A percentile compares a stretch with the other conserved stretches of the same genome.
These are phyloP conservation scores for Conus betulinus DNA, from an alignment of 1,140 invertebrate species.

Conservation along the genomic window DNA sequence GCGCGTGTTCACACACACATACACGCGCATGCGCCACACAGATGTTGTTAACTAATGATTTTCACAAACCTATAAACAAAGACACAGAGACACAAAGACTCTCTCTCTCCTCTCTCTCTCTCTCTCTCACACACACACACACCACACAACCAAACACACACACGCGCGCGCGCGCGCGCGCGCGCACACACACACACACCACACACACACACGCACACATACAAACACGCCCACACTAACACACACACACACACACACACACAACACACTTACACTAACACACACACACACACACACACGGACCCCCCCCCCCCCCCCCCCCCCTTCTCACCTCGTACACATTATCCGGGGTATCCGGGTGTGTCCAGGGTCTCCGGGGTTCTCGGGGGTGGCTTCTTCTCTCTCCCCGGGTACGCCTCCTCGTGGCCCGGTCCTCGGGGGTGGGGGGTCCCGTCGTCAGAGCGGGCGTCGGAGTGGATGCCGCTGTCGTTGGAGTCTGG, in stretches of 20 bases:
- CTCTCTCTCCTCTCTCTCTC: no score
- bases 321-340: background rate
- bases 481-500: conserved; percentile 75
- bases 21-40: background rate
- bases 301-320: no score
- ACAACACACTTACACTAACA: conserved; percentile 20
- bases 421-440: background rate
- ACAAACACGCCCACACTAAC: conserved; percentile 21
- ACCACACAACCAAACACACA: conserved; percentile 32
- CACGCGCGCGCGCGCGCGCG: no score
- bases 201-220: background rate
- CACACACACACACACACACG: background rate
- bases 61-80: no score
- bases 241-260: conserved; percentile 31
- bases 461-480: conserved; percentile 71
- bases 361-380: background rate
- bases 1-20: background rate
- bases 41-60: no score
- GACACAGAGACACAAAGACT: no score
- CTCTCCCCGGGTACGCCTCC: no score
- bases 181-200: no score
- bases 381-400: background rate
- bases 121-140: background rate
- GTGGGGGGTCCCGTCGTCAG: conserved; percentile 54
- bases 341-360: background rate